These are phyloP conservation scores for Diabrotica undecimpunctata DNA, from an alignment of 1,140 invertebrate species.

Conservation along the genomic window DNA sequence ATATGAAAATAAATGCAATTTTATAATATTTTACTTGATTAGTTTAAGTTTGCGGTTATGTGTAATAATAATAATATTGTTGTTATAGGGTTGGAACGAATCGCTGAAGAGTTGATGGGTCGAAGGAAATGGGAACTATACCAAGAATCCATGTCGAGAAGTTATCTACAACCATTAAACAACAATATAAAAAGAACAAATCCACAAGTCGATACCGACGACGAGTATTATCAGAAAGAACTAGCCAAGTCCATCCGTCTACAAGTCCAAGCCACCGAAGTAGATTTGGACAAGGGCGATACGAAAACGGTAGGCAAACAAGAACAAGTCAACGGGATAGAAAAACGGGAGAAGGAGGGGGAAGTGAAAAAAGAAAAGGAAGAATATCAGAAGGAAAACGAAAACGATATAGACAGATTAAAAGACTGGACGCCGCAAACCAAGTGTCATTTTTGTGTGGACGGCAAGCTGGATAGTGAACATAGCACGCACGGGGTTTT, in stretches of 20 bases:
- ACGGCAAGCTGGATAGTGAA: conserved; percentile 67
- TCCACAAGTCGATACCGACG: conserved; percentile 37
- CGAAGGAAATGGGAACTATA: conserved; percentile 89
- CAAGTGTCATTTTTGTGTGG: conserved; percentile 84
- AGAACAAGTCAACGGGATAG: conserved; percentile 44
- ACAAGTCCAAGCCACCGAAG: conserved; percentile 28
- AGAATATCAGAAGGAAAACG: conserved; percentile 43
- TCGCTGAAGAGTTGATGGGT: conserved; percentile 94
- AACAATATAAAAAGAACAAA: conserved; percentile 45
- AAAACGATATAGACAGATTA: conserved; percentile 48
- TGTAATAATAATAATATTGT: background rate
- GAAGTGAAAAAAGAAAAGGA: conserved; percentile 24
- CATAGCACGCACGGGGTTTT: conserved; percentile 57
- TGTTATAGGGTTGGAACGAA: conserved; percentile 81
- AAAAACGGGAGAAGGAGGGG: conserved; percentile 27
- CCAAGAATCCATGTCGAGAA: conserved; percentile 73
- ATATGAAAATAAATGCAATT: too few species aligned
- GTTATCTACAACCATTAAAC: conserved; percentile 50
- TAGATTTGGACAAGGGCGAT: conserved; percentile 16
- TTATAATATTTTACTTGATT: too few species aligned
- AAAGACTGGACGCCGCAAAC: conserved; percentile 81
- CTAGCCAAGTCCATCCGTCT: conserved; percentile 26
- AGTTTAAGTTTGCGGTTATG: too few species aligned
- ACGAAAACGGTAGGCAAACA: conserved; percentile 20
- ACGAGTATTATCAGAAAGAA: conserved; percentile 33